Evolutionary conservation across 30 jellyfish, hydroid and myxozoan genomes (phyloP).

Genomic region (Pseudorhiza aurosa): DNA sequence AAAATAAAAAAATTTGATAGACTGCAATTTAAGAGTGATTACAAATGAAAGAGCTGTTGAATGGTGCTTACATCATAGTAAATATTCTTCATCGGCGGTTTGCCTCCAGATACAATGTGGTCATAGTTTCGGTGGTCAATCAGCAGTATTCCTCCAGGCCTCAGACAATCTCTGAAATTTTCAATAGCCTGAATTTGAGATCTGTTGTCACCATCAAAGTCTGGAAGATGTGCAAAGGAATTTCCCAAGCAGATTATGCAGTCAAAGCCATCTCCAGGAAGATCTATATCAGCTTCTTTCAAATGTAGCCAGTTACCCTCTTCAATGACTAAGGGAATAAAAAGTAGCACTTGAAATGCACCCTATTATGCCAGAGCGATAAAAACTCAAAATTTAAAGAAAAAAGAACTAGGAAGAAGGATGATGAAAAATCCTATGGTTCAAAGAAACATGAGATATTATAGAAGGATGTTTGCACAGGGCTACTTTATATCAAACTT

Average conservation of each 20-base stretch:
- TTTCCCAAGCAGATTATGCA: slow-evolving; percentile 95
- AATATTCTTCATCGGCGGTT: slow-evolving; percentile 97
- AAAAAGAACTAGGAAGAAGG: no score
- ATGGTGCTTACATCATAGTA: slow-evolving; percentile 75
- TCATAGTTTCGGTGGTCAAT: slow-evolving; percentile 98
- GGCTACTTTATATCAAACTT: no score
- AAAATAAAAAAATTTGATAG: neutral
- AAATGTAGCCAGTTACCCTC: slow-evolving; percentile 96
- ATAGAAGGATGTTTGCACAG: no score
- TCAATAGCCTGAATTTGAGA: slow-evolving; percentile 77
- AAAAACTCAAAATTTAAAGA: no score
- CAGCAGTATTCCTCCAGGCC: slow-evolving; percentile 89
- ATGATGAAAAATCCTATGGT: no score
- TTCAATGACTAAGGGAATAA: slow-evolving; percentile 72
- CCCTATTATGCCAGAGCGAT: no score
- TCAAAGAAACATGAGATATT: no score
- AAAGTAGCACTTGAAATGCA: neutral
- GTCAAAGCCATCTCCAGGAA: slow-evolving; percentile 93
- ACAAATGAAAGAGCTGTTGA: neutral
- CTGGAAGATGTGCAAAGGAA: slow-evolving; percentile 98
- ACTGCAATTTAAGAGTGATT: neutral
- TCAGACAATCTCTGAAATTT: slow-evolving; percentile 79
- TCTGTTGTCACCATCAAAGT: slow-evolving; percentile 91
- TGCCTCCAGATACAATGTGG: slow-evolving; percentile 89
- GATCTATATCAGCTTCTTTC: slow-evolving; percentile 62